Conservation (phyloP, 2,888 invertebrate species). For the Bimastos eiseni region DNA sequence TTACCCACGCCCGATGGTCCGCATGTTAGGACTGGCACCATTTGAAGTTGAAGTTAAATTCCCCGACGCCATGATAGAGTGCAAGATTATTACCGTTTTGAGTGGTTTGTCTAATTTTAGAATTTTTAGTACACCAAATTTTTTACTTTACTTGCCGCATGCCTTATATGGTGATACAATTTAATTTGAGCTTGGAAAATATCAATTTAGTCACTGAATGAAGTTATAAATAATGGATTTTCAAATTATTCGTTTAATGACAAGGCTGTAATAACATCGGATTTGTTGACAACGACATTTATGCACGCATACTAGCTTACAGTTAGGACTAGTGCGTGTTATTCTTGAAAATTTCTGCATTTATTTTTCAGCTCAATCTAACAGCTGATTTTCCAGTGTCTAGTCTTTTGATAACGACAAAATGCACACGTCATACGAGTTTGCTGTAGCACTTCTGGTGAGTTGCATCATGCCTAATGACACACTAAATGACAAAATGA, state of each 20-base stretch:
- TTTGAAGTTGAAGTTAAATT: too few relatives aligned
- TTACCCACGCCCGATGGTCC: too few relatives aligned
- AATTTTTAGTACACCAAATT: too few relatives aligned
- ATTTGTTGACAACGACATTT: too few relatives aligned
- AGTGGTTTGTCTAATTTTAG: too few relatives aligned
- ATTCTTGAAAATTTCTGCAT: not conserved
- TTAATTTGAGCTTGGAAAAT: not conserved
- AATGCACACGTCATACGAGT: conserved; percentile 3
- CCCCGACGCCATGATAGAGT: too few relatives aligned
- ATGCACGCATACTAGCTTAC: too few relatives aligned
- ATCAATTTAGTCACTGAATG: not conserved
- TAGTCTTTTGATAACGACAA: not conserved
- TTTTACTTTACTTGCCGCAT: too few relatives aligned
- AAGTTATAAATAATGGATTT: not conserved
- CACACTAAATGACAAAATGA: not conserved
- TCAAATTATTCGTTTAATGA: too few relatives aligned
- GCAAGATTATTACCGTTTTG: too few relatives aligned
- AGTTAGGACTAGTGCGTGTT: not conserved
- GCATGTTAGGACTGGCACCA: too few relatives aligned
- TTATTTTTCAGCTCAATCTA: not conserved
- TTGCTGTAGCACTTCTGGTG: conserved; percentile 19
- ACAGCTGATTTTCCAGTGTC: not conserved
- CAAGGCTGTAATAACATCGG: too few relatives aligned
- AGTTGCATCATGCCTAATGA: not conserved
- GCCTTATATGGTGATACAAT: not conserved